phyloP scores from a whole-genome alignment of 2,113 vertebrate genomes.

The Albula glossodonta region DNA sequence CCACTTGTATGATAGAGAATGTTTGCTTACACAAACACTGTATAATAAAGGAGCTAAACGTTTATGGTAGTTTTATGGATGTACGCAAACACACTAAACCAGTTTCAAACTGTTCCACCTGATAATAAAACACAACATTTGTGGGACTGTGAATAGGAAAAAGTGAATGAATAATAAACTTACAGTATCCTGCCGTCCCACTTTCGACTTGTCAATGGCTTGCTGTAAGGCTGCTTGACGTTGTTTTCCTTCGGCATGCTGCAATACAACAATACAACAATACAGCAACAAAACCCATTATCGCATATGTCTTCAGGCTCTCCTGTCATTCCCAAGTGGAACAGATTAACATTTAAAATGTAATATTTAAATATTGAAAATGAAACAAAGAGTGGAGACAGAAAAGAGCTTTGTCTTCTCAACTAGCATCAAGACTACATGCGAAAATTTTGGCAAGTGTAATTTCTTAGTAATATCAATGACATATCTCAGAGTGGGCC shows the following conservation, averaged over 20 bases:
- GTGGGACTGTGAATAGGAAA: neutral
- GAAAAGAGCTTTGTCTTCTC: too few relatives aligned
- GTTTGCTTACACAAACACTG: neutral
- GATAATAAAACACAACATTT: neutral
- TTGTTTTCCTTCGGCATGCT: constrained; percentile 80
- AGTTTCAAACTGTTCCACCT: neutral
- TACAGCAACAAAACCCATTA: neutral
- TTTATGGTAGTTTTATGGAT: neutral
- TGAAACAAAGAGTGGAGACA: too few relatives aligned
- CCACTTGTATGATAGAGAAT: neutral
- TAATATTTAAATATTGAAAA: too few relatives aligned
- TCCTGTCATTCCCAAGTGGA: neutral
- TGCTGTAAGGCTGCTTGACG: constrained; percentile 73
- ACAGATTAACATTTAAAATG: too few relatives aligned
- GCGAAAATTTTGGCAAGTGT: too few relatives aligned
- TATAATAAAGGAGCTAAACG: neutral
- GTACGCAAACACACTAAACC: neutral
- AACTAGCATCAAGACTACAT: too few relatives aligned
- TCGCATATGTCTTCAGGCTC: neutral
- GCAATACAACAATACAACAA: constrained; percentile 29
- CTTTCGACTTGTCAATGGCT: constrained; percentile 79
- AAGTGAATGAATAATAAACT: constrained; percentile 47
- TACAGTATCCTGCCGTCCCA: constrained; percentile 88
- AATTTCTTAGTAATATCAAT: neutral
- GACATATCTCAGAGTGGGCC: neutral